These are phyloP conservation scores for Noturus placidus DNA, from an alignment of 2,113 vertebrate genomes.

Conservation along the genomic window DNA sequence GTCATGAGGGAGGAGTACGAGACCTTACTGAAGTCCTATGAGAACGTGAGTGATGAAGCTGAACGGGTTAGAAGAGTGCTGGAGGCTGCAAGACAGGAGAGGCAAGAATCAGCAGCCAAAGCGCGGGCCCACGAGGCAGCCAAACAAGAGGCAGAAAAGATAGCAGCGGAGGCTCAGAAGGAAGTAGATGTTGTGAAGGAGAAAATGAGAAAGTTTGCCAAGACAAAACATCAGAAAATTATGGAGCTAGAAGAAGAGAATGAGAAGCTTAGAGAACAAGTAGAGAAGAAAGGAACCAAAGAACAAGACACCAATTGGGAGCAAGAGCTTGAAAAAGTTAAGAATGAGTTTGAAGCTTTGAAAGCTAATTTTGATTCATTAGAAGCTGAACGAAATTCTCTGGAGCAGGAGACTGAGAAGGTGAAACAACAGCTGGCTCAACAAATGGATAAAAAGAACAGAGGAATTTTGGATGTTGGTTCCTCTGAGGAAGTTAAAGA, in stretches of 20 bases:
- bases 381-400: constrained; percentile 59
- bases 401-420: constrained; percentile 60
- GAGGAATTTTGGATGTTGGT: constrained; percentile 26
- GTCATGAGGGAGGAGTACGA: constrained; percentile 92
- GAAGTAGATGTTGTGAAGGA: constrained; percentile 88
- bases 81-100: constrained; percentile 85
- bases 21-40: constrained; percentile 89
- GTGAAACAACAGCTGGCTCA: constrained; percentile 67
- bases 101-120: constrained; percentile 80
- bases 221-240: constrained; percentile 95
- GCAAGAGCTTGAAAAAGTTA: constrained; percentile 57
- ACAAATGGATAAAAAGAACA: constrained; percentile 57
- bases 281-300: constrained; percentile 55
- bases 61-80: constrained; percentile 85
- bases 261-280: constrained; percentile 76
- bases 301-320: constrained; percentile 60
- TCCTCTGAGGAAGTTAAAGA: constrained; percentile 55
- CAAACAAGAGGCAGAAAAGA: constrained; percentile 77
- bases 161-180: constrained; percentile 77
- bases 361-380: constrained; percentile 60
- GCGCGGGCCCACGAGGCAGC: constrained; percentile 74
- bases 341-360: constrained; percentile 58
- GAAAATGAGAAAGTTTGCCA: constrained; percentile 96
- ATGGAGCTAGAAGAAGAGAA: constrained; percentile 93
- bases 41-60: constrained; percentile 89